phyloP scores from a whole-genome alignment of 2,888 invertebrate species.

The Ectropis crepuscularia region DNA sequence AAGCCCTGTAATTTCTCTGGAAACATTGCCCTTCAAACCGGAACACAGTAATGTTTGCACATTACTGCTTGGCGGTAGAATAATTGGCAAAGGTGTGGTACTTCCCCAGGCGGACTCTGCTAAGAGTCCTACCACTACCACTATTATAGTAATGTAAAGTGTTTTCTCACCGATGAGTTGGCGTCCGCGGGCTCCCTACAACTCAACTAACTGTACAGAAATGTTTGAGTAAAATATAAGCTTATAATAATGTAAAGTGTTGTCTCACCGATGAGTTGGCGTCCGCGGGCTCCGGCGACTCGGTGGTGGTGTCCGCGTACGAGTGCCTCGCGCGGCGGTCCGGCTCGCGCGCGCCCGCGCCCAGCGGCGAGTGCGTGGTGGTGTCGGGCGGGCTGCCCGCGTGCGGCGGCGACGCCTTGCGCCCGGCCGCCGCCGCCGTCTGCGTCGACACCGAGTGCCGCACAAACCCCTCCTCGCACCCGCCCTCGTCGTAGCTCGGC shows the following conservation, averaged over 20 bases:
- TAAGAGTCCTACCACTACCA: too few relatives aligned
- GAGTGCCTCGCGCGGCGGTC: slow-evolving; percentile 51
- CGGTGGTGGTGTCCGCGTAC: slow-evolving; percentile 78
- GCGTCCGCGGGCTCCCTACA: slow-evolving; percentile 73
- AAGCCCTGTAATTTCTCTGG: too few relatives aligned
- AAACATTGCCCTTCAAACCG: too few relatives aligned
- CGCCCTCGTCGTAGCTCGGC: slow-evolving; percentile 33
- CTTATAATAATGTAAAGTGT: background rate
- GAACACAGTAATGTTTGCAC: too few relatives aligned
- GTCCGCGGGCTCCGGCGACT: slow-evolving; percentile 75
- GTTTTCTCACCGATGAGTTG: slow-evolving; percentile 69
- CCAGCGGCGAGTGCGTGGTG: slow-evolving; percentile 92
- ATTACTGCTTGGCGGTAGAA: too few relatives aligned
- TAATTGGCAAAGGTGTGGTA: too few relatives aligned
- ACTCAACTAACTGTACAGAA: too few relatives aligned
- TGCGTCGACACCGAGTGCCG: slow-evolving; percentile 91
- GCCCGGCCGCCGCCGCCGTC: slow-evolving; percentile 80
- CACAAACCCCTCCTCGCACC: slow-evolving; percentile 46
- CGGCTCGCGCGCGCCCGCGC: slow-evolving; percentile 84
- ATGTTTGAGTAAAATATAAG: too few relatives aligned
- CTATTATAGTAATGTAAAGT: background rate
- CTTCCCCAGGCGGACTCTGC: too few relatives aligned
- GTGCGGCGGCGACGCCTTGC: slow-evolving; percentile 56
- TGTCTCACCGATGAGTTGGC: slow-evolving; percentile 71
- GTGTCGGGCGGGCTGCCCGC: slow-evolving; percentile 89